Conservation (phyloP, 2,888 invertebrate genomes). For the Dastarcus helophoroides region DNA sequence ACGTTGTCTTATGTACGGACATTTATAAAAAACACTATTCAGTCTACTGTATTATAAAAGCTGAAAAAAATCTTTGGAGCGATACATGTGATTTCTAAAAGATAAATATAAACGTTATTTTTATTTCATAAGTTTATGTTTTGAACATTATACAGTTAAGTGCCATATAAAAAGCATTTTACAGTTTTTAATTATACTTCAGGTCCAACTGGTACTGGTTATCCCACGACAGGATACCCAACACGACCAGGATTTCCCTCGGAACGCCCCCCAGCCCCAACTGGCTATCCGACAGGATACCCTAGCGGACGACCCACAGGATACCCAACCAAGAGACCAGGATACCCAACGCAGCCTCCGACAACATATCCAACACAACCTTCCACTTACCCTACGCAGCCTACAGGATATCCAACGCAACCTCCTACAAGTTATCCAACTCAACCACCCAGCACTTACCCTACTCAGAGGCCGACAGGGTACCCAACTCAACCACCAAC, state of each 20-base stretch:
- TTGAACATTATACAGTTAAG: too few relatives aligned
- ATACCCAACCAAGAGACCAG: slow-evolving; percentile 16
- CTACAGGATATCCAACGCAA: slow-evolving; percentile 13
- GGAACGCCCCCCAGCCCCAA: slow-evolving; percentile 18
- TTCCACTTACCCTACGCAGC: slow-evolving; percentile 12
- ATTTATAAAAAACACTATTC: too few relatives aligned
- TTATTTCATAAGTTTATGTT: too few relatives aligned
- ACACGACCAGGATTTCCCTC: slow-evolving; percentile 12
- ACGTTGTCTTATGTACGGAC: too few relatives aligned
- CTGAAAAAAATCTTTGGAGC: neutral
- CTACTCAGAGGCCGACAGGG: slow-evolving; percentile 14
- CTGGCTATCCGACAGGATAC: slow-evolving; percentile 24
- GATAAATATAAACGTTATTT: neutral
- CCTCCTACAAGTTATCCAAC: slow-evolving; percentile 12
- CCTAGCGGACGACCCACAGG: slow-evolving; percentile 25
- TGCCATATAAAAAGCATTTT: too few relatives aligned
- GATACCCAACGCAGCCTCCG: slow-evolving; percentile 16
- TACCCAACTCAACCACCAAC: slow-evolving; percentile 22
- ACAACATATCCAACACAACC: slow-evolving; percentile 7
- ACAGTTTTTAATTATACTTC: too few relatives aligned
- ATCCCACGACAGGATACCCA: slow-evolving; percentile 20
- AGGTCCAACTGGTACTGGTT: slow-evolving; percentile 21
- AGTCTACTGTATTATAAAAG: too few relatives aligned
- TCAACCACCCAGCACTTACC: slow-evolving; percentile 15
- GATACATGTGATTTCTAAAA: neutral